phyloP scores from a whole-genome alignment of 2,113 vertebrate species.

The Grantiella picta region DNA sequence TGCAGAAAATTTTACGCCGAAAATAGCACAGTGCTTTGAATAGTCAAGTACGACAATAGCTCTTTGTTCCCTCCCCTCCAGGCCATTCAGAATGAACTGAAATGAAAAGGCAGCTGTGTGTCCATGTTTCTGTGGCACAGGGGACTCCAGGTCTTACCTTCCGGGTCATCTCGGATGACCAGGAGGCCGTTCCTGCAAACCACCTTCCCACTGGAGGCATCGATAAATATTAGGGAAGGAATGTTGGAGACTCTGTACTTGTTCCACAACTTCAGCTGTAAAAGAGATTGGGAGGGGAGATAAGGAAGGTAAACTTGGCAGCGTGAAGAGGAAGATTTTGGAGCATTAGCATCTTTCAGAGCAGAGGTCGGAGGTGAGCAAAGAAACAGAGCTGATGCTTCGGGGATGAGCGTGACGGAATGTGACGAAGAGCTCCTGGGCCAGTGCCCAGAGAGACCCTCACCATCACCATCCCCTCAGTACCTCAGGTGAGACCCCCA shows the following conservation, averaged over 20 bases:
- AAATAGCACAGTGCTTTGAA: background rate
- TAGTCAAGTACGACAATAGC: background rate
- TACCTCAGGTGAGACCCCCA: fast-evolving
- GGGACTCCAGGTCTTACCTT: constrained; percentile 75
- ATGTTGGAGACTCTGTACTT: constrained; percentile 98
- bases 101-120: background rate
- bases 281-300: background rate
- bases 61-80: background rate
- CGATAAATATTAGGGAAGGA: constrained; percentile 96
- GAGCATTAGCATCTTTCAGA: background rate
- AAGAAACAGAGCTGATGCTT: background rate
- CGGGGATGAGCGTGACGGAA: background rate
- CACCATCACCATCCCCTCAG: background rate
- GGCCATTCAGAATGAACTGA: background rate
- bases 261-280: constrained; percentile 97
- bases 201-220: constrained; percentile 87
- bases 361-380: background rate
- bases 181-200: constrained; percentile 94
- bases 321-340: background rate
- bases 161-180: constrained; percentile 94
- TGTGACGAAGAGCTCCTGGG: background rate
- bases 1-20: constrained; percentile 28
- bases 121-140: background rate
- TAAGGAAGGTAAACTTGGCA: background rate
- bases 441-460: background rate